phyloP scores from a whole-genome alignment of 2,888 invertebrate genomes.

The Archips crataeganus region DNA sequence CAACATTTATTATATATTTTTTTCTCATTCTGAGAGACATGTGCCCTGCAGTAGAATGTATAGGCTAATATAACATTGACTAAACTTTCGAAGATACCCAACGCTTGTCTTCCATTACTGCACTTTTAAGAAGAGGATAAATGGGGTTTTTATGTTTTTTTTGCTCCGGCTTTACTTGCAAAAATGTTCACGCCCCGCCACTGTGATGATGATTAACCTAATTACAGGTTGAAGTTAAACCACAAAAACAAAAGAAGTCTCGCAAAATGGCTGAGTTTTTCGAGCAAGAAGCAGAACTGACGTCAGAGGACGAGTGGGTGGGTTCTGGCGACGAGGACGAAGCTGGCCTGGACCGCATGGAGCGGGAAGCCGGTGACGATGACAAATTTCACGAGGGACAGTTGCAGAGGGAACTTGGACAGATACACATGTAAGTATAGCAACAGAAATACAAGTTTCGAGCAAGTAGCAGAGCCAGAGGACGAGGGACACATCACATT shows the following conservation, averaged over 20 bases:
- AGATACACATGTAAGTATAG: conserved; percentile 92
- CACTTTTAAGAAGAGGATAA: too few species aligned
- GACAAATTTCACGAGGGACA: conserved; percentile 93
- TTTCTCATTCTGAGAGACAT: too few species aligned
- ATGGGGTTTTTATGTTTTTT: not conserved
- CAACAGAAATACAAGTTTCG: not conserved
- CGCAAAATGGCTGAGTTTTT: conserved; percentile 90
- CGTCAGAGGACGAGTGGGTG: conserved; percentile 93
- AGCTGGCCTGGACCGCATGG: conserved; percentile 91
- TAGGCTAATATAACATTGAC: too few species aligned
- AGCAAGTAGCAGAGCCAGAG: too few species aligned
- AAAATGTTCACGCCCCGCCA: too few species aligned
- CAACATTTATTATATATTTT: too few species aligned
- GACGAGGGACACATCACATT: too few species aligned
- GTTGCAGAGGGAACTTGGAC: conserved; percentile 91
- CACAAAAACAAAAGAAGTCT: conserved; percentile 63
- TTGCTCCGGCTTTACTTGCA: not conserved
- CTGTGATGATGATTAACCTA: not conserved
- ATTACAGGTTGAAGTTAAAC: conserved; percentile 66
- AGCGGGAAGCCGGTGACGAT: conserved; percentile 93
- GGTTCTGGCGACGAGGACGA: conserved; percentile 96
- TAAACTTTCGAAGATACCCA: too few species aligned
- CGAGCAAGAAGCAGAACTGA: conserved; percentile 95
- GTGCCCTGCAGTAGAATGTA: too few species aligned
- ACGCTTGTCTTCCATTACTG: too few species aligned